Evolutionary conservation across 1,140 invertebrate genomes (phyloP), one percentile per base, ranked within the genome.

Genomic region (Elysia chlorotica): DNA sequence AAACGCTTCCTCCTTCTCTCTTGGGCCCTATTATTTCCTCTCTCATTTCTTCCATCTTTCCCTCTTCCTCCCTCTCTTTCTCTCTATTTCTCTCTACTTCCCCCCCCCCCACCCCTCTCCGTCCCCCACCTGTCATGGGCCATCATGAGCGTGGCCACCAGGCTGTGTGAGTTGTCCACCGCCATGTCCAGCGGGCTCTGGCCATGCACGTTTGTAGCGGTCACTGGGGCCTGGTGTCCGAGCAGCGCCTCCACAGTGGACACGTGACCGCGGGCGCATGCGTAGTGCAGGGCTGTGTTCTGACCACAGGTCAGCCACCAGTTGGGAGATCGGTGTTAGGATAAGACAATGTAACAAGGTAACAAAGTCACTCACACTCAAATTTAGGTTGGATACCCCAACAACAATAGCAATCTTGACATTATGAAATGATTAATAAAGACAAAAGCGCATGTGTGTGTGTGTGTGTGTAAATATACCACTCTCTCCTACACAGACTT

Each of bases 221-320:
- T 37, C 21, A 71, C 69, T 3, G 31, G 48, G 5, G 69, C 69
- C 10, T 35, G 31, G 36, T 41, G 57, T 1, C 63, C 37, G 28
- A 71, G 36, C 38, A 71, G 38, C 2, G 31, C 6, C 23, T 41
- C 33, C 0, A 63, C 69, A 3, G 59, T 71, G 30, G 35, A 4
- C 57, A 71, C 19, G 36, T 36, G 33, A 14, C 69, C 69, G 31
- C 63, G 56, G n/a, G 25, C 10, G 28, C 69, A 71, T 0, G 69
- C 69, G 1, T 48, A 48, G 31, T 71, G 69, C 14, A 71, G 30
- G 2, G 59, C 57, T 53, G 69, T 71, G 35, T 71, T 71, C 69
- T 71, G 41, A 17, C 10, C 10, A 48, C 10, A n/a, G 10, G 41
- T 14, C 10, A 48, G n/a, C n/a, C n/a, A n/a, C n/a, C n/a, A n/a